Evolutionary conservation across 2,888 invertebrate species (phyloP).

Genomic region (Patella pellucida): DNA sequence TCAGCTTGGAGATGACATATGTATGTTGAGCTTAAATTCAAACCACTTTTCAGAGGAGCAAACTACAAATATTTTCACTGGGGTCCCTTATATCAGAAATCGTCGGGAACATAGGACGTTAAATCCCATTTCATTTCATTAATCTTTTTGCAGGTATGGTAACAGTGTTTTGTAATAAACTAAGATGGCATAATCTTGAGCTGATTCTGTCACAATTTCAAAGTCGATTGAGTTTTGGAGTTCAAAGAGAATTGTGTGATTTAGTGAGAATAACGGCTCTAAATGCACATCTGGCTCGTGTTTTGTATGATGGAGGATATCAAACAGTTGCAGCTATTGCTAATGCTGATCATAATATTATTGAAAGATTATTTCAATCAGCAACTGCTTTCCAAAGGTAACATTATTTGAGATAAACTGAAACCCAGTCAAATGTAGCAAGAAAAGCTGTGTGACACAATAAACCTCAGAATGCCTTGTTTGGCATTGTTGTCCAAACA

Average conservation of each 20-base stretch:
- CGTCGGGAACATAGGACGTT: background rate
- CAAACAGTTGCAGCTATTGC: conserved; percentile 85
- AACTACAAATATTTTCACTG: no score
- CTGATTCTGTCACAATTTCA: conserved; percentile 93
- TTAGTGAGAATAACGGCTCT: conserved; percentile 84
- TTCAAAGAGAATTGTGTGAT: conserved; percentile 91
- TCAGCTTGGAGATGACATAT: no score
- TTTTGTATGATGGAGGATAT: conserved; percentile 85
- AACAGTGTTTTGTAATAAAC: conserved; percentile 91
- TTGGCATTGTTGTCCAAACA: no score
- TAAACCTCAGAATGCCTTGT: no score
- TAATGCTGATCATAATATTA: conserved; percentile 77
- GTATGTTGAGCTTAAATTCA: background rate
- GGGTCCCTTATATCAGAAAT: no score
- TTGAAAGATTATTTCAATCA: conserved; percentile 84
- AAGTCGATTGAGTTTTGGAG: conserved; percentile 92
- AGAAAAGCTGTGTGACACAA: no score
- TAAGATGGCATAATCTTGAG: conserved; percentile 94
- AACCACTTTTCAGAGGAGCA: no score
- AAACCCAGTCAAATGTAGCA: background rate
- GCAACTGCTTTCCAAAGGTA: conserved; percentile 87
- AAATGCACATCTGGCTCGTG: conserved; percentile 87
- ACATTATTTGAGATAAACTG: background rate
- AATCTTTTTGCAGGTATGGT: conserved; percentile 83
- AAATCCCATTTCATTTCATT: background rate